Base-by-base conservation (phyloP, 2,797 vertebrate genomes). In the Amazona finschi region DNA sequence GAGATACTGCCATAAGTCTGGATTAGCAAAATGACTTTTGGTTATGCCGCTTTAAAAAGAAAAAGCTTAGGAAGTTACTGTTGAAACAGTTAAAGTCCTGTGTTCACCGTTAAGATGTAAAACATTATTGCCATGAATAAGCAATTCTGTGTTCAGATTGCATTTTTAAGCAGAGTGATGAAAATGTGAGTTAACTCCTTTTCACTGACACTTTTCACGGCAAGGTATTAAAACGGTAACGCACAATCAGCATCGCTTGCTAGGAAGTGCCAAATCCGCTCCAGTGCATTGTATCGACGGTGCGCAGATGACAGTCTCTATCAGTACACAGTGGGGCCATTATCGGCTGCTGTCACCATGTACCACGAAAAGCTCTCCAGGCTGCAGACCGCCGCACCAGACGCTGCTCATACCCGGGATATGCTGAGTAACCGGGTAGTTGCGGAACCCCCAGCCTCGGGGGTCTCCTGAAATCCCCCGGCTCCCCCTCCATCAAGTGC, bases 251-350 rank as follows among this genome's bases (percentile, higher is more conserved):
- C 58, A 69, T 52, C 41, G 49, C 67, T 11, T 2, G 47, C 78
- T 22, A 2, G 66, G 84, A 79, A 70, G 61, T 2, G 79, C 39
- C 85, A 69, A 61, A 92, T 2, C 67, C 46, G 8, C 76, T 75
- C 8, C 77, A 6, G 61, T 0, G 66, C 33, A 39, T n/a, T 5
- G 79, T 9, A 28, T 9, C 76, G 25, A 4, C 9, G 88, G 55
- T 44, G 89, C 0, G 53, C 73, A n/a, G 92, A 88, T 81, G 33
- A 47, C 38, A 21, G 57, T 72, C 80, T 16, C 66, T 31, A 31
- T 60, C 55, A 36, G 95, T 13, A 90, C 93, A 15, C 79, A 15
- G 92, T 2, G 78, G 90, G 94, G 91, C 89, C 90, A 66, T 80
- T 60, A 72, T 5, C 93, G 3, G 12, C 5, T 2, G 41, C 1